Base-by-base conservation (phyloP, 2,888 invertebrate species). In the Rhagium mordax region DNA sequence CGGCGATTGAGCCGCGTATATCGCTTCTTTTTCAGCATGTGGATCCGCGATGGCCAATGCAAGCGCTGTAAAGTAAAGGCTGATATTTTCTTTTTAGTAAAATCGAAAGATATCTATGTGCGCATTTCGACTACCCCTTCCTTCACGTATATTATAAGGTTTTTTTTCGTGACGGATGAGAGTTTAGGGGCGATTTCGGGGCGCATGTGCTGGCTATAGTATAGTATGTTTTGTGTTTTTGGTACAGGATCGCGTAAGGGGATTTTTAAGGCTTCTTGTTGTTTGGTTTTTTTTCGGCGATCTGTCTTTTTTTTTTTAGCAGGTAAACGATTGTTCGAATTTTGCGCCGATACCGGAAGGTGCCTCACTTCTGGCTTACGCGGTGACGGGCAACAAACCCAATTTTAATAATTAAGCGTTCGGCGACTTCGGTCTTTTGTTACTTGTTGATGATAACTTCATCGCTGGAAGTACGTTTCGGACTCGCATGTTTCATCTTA, bases 41-140 rank as follows among this genome's bases (percentile, higher is more conserved):
- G 62, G 66, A 70, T 61, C 69, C 48, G 64, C 71, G 55, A 61
- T 74, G 77, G 77, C 78, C 78, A 78, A 78, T 78, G 72, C 78
- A 73, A 75, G 69, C 75, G 75, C 76, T 74, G 74, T 75, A 76
- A 76, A 76, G 75, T 76, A 85, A 86, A 86, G 85, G 84, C 85
- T 82, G 84, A 86, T 84, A 86, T 86, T 86, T 87, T 86, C 87
- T 87, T 88, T 87, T 87, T 87, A 86, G 84, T 85, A 87, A 88
- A 88, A 88, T 88, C 88, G 87, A 88, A 88, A 85, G 84, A 83
- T 85, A 84, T 85, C 84, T 86, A 78, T 78, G 78, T 77, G 79
- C 78, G 79, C 78, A 78, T 78, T 81, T 81, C 80, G 81, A 79
- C 82, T 81, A 77, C 83, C 84, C 85, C 84, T 85, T 84, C 85